Percentiles rank a stretch among this genome's conserved stretches.
Conservation (phyloP, 2,797 vertebrate genomes). For the Crenichthys baileyi region DNA sequence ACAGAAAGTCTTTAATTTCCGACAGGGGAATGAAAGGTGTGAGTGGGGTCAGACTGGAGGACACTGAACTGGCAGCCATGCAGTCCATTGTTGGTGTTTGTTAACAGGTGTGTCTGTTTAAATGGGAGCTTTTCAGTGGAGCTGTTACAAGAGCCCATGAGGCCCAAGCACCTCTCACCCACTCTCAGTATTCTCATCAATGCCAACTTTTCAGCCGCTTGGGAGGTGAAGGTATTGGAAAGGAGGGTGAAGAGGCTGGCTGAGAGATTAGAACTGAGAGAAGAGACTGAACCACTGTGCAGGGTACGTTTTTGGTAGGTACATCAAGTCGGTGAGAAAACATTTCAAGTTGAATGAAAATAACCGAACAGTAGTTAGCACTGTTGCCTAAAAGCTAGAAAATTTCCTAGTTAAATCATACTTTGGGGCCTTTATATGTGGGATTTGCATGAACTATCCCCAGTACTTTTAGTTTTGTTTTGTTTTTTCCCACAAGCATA, state of each 20-base stretch:
- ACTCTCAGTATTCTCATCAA: constrained; percentile 77
- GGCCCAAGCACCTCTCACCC: constrained; percentile 77
- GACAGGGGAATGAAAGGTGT: constrained; percentile 52
- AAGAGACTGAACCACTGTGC: constrained; percentile 39
- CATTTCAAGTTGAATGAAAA: constrained; percentile 17
- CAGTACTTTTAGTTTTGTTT: neutral
- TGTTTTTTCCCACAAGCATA: neutral
- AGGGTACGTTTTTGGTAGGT: constrained; percentile 41
- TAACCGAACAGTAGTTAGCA: constrained; percentile 1
- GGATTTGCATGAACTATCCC: neutral
- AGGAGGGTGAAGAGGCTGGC: constrained; percentile 52
- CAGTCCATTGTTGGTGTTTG: constrained; percentile 78
- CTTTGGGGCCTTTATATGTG: neutral
- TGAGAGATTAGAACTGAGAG: constrained; percentile 61
- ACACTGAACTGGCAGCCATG: constrained; percentile 76
- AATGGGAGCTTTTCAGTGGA: constrained; percentile 78
- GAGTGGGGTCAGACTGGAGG: constrained; percentile 65
- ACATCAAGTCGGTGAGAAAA: constrained; percentile 32
- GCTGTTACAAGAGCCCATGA: constrained; percentile 69
- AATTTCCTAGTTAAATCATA: neutral
- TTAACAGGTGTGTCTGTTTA: constrained; percentile 82
- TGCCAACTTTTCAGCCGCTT: constrained; percentile 80
- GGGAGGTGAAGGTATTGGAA: constrained; percentile 68
- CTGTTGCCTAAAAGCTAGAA: neutral
- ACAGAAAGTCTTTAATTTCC: constrained; percentile 82